Evolutionary conservation across 2,888 invertebrate genomes (phyloP).

Genomic region (Trachelus iudaicus): DNA sequence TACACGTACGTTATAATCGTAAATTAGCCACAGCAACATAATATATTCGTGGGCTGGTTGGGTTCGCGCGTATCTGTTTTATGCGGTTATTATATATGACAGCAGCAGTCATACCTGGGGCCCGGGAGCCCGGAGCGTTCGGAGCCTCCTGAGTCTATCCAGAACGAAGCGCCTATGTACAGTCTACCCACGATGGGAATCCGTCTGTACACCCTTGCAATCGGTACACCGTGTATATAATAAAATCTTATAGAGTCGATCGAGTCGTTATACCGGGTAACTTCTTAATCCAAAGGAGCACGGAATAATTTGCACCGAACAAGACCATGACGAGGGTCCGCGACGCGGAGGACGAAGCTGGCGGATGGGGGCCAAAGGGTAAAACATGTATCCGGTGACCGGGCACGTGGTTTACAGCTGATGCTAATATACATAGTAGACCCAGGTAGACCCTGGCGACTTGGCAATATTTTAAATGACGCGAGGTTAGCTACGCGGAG

Average conservation of each 20-base stretch:
- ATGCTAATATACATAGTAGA: slow-evolving; percentile 25
- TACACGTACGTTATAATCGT: slow-evolving; percentile 67
- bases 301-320: slow-evolving; percentile 33
- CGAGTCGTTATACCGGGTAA: slow-evolving; percentile 11
- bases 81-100: slow-evolving; percentile 66
- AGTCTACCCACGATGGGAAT: background rate
- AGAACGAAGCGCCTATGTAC: background rate
- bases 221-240: background rate
- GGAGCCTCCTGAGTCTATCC: background rate
- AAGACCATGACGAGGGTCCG: slow-evolving; percentile 18
- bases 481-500: background rate
- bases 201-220: background rate
- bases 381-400: slow-evolving; percentile 13
- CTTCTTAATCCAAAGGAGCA: slow-evolving; percentile 32
- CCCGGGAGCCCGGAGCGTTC: background rate
- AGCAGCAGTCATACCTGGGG: slow-evolving; percentile 62
- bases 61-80: slow-evolving; percentile 65
- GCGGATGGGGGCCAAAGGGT: slow-evolving; percentile 5
- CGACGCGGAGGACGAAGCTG: slow-evolving; percentile 16
- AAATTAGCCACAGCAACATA: slow-evolving; percentile 66
- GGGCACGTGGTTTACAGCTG: slow-evolving; percentile 43
- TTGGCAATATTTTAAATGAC: slow-evolving; percentile 41
- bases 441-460: slow-evolving; percentile 30
- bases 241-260: background rate
- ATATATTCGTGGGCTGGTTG: slow-evolving; percentile 62